phyloP scores from a whole-genome alignment of 2,797 vertebrate species.

The Chaetophractus vellerosus region DNA sequence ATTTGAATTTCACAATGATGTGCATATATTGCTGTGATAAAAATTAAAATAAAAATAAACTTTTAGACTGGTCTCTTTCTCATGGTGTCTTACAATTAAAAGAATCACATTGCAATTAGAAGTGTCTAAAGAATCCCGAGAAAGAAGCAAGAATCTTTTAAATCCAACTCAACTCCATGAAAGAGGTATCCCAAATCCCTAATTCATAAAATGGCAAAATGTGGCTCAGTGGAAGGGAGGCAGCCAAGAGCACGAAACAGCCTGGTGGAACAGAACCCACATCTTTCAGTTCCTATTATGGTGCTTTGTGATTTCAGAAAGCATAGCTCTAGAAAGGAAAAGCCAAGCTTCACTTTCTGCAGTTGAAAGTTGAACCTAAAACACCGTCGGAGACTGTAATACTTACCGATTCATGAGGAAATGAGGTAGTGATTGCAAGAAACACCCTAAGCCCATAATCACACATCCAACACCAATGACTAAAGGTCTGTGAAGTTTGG shows the following conservation, averaged over 20 bases:
- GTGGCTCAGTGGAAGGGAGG: not conserved
- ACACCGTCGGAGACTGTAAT: not conserved
- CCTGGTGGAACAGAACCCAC: not conserved
- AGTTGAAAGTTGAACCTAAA: not conserved
- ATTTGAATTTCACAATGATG: not conserved
- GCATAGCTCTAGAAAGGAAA: not conserved
- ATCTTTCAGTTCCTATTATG: not conserved
- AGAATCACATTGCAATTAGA: not conserved
- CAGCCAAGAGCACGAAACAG: not conserved
- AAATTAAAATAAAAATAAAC: conserved; percentile 52
- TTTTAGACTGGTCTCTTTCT: not conserved
- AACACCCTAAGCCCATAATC: conserved; percentile 94
- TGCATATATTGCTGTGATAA: not conserved
- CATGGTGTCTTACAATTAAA: not conserved
- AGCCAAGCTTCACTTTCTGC: not conserved
- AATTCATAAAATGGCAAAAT: not conserved
- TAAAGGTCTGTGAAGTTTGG: conserved; percentile 95
- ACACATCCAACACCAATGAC: conserved; percentile 94
- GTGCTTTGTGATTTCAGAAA: not conserved
- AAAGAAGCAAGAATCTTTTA: not conserved
- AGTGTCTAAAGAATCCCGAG: not conserved
- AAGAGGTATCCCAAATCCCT: not conserved
- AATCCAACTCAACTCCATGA: not conserved
- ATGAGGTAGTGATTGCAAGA: conserved; percentile 96
- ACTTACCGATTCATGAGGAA: conserved; percentile 96